These are phyloP conservation scores for Alosa alosa DNA, from an alignment of 2,113 vertebrate genomes.

Conservation along the genomic window DNA sequence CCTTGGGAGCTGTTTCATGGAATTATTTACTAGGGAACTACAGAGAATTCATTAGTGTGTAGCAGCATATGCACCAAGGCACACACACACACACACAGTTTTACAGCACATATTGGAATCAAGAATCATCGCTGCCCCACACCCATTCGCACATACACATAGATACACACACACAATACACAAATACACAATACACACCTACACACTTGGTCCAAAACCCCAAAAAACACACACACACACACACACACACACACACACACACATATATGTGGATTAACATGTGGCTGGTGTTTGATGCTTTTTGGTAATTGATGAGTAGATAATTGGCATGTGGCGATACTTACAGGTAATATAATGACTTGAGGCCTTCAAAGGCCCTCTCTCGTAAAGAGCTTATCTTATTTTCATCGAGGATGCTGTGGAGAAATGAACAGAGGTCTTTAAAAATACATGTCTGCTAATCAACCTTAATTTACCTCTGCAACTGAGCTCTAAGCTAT, in stretches of 20 bases:
- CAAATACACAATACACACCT: neutral
- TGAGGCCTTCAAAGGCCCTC: slow-evolving; percentile 52
- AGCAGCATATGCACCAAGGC: neutral
- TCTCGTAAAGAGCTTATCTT: slow-evolving; percentile 52
- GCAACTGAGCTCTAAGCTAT: neutral
- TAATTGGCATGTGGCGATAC: slow-evolving; percentile 31
- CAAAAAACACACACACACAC: neutral
- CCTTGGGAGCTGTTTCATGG: slow-evolving; percentile 51
- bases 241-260: neutral
- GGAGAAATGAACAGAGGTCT: neutral
- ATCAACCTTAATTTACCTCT: neutral
- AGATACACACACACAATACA: neutral
- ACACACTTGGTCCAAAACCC: neutral
- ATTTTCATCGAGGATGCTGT: slow-evolving; percentile 65
- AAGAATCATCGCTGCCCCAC: neutral
- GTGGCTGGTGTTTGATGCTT: neutral
- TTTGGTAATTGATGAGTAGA: neutral
- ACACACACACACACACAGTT: slow-evolving; percentile 4
- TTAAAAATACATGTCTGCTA: slow-evolving; percentile 7
- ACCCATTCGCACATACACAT: neutral
- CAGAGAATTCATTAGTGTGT: neutral
- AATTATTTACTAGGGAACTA: slow-evolving; percentile 65
- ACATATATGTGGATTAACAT: neutral
- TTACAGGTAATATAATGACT: slow-evolving; percentile 67
- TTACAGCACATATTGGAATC: neutral